Conservation (phyloP, 2,888 invertebrate species). For the Cistogaster globosa region DNA sequence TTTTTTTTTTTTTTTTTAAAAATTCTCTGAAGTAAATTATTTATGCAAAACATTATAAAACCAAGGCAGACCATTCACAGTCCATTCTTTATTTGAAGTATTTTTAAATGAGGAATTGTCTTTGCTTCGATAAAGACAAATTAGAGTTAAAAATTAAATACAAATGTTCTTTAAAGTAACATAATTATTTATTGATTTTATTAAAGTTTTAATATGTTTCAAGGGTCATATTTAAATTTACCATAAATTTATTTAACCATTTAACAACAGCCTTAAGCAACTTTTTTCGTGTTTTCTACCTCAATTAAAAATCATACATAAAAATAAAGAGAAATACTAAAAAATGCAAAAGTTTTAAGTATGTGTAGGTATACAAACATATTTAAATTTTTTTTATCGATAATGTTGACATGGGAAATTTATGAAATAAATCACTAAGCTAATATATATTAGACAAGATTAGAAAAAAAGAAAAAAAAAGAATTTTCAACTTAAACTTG, state of each 20-base stretch:
- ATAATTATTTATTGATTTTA: neutral
- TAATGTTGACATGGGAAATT: slow-evolving; percentile 61
- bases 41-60: too few species aligned
- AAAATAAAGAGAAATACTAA: neutral
- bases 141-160: neutral
- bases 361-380: neutral
- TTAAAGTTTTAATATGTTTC: slow-evolving; percentile 22
- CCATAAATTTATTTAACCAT: slow-evolving; percentile 10
- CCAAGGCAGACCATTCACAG: too few species aligned
- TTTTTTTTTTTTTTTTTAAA: too few species aligned
- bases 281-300: neutral
- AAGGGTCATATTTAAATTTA: slow-evolving; percentile 25
- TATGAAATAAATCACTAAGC: slow-evolving; percentile 60
- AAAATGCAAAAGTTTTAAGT: neutral
- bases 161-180: too few species aligned
- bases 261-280: slow-evolving; percentile 1
- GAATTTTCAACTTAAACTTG: too few species aligned
- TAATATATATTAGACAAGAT: slow-evolving; percentile 26
- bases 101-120: too few species aligned
- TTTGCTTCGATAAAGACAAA: neutral
- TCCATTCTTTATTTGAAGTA: too few species aligned
- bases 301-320: neutral
- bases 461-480: neutral
- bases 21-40: too few species aligned
- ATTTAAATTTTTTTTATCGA: slow-evolving; percentile 64